Base-by-base conservation (phyloP, 2,888 invertebrate genomes). In the Brachypalpus laphriformis region DNA sequence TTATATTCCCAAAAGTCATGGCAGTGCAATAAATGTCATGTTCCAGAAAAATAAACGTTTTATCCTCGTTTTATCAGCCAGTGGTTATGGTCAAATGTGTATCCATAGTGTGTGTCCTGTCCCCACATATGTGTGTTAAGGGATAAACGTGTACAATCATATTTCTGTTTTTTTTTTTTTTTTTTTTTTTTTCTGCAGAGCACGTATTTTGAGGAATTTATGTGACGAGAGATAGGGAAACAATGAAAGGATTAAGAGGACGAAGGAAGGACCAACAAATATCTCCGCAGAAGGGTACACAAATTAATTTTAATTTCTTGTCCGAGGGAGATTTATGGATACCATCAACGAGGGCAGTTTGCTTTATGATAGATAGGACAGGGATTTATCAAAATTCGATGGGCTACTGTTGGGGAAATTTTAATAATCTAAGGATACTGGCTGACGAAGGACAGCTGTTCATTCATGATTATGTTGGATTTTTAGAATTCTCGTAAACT, bases 1-100 rank as follows among this genome's bases (percentile, higher is more conserved):
- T 71, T 63, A n/a, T n/a, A 56, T 56, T 80, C 42, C 56, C 40
- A 51, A 83, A 74, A 80, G 68, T 80, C 80, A 80, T 80, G 83
- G 42, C 63, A 80, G 20, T 74, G 74, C 80, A 83, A 83, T 83
- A 83, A 83, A 83, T 80, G 80, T 83, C 83, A 71, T 83, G 83
- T 83, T 80, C 49, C 68, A 45, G 65, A 74, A 83, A 45, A 83
- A 80, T 80, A 83, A 83, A 83, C 83, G 78, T 49, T 78, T 83
- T 77, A 77, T 82, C 65, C 77, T 16, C 7, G 9, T 51, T 54
- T 74, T 49, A 76, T 72, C 82, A 83, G 66, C 70, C 70, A 63
- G 59, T 34, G 40, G 51, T 72, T 51, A 56, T 28, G 61, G 51
- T 56, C 47, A 63, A 37, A 9, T 61, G 20, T 37, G 34, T 45